phyloP scores from a whole-genome alignment of 2,113 vertebrate genomes.

The Poeciliopsis occidentalis region DNA sequence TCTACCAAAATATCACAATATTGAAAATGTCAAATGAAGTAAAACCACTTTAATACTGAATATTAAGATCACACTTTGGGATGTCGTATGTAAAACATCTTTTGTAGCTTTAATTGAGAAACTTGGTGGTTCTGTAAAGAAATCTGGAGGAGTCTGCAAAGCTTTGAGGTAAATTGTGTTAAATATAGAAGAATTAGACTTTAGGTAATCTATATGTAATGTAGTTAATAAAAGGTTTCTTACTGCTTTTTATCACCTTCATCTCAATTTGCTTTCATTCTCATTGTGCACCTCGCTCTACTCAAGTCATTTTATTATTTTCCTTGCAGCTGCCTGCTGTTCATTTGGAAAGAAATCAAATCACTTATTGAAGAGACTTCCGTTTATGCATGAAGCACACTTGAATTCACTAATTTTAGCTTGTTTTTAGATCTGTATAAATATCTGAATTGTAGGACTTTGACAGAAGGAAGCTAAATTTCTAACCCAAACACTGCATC shows the following conservation, averaged over 20 bases:
- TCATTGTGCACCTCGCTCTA: not conserved
- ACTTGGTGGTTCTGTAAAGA: not conserved
- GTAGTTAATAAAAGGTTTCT: not conserved
- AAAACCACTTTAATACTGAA: not conserved
- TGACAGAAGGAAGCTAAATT: not conserved
- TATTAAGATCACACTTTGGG: not conserved
- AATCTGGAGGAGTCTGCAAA: not conserved
- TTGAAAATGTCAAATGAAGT: not conserved
- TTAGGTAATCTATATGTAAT: not conserved
- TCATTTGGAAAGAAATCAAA: not conserved
- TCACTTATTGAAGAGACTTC: not conserved
- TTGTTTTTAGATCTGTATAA: not conserved
- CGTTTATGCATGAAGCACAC: not conserved
- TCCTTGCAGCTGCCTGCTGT: not conserved
- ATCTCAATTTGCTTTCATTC: not conserved
- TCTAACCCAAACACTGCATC: not conserved
- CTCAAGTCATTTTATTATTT: not conserved
- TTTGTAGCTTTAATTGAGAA: not conserved
- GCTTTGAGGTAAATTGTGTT: not conserved
- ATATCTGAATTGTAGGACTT: not conserved
- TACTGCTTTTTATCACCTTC: constrained; percentile 9
- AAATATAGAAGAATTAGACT: not conserved
- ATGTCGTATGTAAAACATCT: not conserved
- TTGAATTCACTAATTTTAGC: not conserved
- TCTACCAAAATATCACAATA: not conserved